Evolutionary conservation across 2,113 vertebrate genomes (phyloP).

Genomic region (Lophochroa leadbeateri): DNA sequence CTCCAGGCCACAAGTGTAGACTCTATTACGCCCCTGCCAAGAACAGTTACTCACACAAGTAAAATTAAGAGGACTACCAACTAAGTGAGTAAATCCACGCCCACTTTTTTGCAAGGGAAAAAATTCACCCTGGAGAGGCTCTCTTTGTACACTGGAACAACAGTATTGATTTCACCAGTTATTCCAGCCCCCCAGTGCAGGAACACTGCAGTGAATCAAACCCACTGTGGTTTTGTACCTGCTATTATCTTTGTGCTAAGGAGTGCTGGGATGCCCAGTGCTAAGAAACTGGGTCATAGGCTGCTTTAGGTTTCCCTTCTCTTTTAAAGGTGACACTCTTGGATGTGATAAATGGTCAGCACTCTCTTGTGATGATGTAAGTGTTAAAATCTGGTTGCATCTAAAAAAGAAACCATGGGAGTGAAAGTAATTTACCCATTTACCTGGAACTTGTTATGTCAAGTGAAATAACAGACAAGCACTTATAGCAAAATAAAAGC

Average conservation of each 20-base stretch:
- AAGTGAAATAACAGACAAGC: not conserved
- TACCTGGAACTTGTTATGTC: slow-evolving; percentile 6
- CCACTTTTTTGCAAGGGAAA: not conserved
- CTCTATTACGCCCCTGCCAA: not conserved
- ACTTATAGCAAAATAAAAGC: not conserved
- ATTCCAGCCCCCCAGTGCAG: not conserved
- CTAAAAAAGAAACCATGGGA: not conserved
- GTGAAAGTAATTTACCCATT: not conserved
- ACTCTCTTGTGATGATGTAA: not conserved
- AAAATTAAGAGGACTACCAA: not conserved
- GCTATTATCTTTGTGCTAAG: not conserved
- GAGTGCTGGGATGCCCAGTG: not conserved
- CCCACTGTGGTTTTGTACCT: not conserved
- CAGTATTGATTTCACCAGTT: not conserved
- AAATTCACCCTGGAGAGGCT: not conserved
- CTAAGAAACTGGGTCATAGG: not conserved
- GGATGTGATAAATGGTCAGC: not conserved
- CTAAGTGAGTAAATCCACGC: slow-evolving; percentile 3
- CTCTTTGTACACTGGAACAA: not conserved
- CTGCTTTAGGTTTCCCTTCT: not conserved
- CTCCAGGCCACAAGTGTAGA: not conserved
- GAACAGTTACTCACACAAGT: not conserved
- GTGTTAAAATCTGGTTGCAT: not conserved
- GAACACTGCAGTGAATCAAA: not conserved
- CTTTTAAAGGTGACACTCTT: not conserved